phyloP scores from a whole-genome alignment of 2,113 vertebrate species.

The Triplophysa siluroides region DNA sequence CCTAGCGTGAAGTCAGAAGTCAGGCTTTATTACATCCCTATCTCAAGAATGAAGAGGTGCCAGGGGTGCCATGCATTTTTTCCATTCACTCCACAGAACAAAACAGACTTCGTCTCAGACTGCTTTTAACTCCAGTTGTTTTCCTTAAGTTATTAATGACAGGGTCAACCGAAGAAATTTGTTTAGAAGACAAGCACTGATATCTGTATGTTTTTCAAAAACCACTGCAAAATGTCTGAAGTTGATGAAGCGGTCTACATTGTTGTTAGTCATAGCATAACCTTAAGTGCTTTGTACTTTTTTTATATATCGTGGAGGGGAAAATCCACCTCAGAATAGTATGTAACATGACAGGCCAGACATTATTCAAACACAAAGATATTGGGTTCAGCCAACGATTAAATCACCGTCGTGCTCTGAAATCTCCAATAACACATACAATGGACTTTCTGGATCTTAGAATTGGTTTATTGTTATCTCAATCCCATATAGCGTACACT shows the following conservation, averaged over 20 bases:
- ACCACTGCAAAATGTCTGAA: slow-evolving; percentile 26
- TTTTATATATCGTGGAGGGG: slow-evolving; percentile 9
- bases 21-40: slow-evolving; percentile 63
- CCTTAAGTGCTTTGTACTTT: slow-evolving; percentile 12
- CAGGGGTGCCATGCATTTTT: slow-evolving; percentile 67
- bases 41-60: slow-evolving; percentile 69
- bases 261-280: slow-evolving; percentile 31
- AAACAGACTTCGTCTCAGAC: slow-evolving; percentile 53
- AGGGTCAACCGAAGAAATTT: slow-evolving; percentile 36
- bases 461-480: slow-evolving; percentile 63
- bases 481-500: slow-evolving; percentile 60
- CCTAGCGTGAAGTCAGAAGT: slow-evolving; percentile 61
- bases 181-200: slow-evolving; percentile 23
- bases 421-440: slow-evolving; percentile 49
- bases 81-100: slow-evolving; percentile 66
- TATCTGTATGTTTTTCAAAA: slow-evolving; percentile 1
- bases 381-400: slow-evolving; percentile 12
- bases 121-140: slow-evolving; percentile 60
- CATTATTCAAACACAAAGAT: slow-evolving; percentile 33
- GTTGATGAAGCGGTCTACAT: neutral
- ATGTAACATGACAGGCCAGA: slow-evolving; percentile 17
- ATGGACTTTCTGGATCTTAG: slow-evolving; percentile 57
- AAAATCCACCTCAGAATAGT: slow-evolving; percentile 31
- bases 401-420: slow-evolving; percentile 29
- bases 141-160: slow-evolving; percentile 58